A percentile compares a stretch with the other conserved stretches of the same genome.
Conservation (phyloP, 2,113 vertebrate species). For the Eulemur macaco region DNA sequence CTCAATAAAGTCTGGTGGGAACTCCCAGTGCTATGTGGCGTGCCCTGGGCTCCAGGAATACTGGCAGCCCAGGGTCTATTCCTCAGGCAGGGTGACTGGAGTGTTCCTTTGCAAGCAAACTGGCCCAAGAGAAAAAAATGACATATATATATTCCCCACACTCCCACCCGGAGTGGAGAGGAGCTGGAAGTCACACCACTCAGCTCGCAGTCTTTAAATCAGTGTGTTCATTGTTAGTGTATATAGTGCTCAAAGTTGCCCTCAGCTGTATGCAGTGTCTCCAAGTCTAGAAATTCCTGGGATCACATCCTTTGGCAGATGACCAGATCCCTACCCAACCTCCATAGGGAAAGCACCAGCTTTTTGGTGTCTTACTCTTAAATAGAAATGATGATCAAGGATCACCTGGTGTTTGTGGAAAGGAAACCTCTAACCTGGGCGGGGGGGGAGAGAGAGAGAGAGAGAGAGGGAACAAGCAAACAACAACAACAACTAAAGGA, state of each 20-base stretch:
- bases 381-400: not conserved
- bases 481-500: not conserved
- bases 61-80: not conserved
- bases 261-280: not conserved
- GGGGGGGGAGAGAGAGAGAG: not conserved
- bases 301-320: not conserved
- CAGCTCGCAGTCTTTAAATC: not conserved
- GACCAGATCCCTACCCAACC: not conserved
- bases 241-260: not conserved
- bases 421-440: not conserved
- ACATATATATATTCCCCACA: not conserved
- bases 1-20: not conserved
- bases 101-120: not conserved
- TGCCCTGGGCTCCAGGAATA: too few relatives aligned
- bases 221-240: not conserved
- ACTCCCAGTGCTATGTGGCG: fast-evolving
- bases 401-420: not conserved
- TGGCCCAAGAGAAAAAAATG: not conserved
- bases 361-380: not conserved
- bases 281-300: not conserved
- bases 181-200: not conserved
- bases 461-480: not conserved
- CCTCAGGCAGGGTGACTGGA: too few relatives aligned
- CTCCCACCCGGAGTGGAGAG: not conserved
- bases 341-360: not conserved